phyloP scores from a whole-genome alignment of 2,113 vertebrate species.

The Capreolus pygargus region DNA sequence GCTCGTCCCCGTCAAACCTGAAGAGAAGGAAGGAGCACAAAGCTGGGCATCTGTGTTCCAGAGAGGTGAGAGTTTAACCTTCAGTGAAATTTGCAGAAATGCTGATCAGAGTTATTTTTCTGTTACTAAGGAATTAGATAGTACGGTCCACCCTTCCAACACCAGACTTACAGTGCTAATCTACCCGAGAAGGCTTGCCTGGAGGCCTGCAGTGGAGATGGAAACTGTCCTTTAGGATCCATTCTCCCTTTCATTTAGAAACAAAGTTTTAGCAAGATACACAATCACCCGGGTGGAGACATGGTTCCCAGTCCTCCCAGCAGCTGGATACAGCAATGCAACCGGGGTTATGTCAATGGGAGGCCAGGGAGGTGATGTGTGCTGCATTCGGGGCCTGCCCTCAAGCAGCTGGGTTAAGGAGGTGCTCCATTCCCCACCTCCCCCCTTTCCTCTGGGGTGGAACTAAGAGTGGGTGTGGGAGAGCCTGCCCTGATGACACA shows the following conservation, averaged over 20 bases:
- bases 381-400: background rate
- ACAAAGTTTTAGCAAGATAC: background rate
- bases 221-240: background rate
- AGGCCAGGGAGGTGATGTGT: background rate
- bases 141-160: background rate
- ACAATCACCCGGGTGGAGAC: background rate
- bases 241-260: background rate
- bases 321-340: background rate
- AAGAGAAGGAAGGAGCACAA: background rate
- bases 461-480: background rate
- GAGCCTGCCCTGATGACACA: background rate
- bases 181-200: background rate
- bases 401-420: background rate
- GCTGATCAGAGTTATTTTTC: background rate
- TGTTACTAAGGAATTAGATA: background rate
- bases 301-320: accelerated
- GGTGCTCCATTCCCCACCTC: background rate
- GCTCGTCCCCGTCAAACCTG: constrained; percentile 95
- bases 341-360: background rate
- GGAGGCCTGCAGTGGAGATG: background rate
- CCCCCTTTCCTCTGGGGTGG: background rate
- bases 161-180: background rate
- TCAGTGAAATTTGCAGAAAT: background rate
- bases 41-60: background rate
- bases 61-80: background rate